A percentile compares a stretch with the other conserved stretches of the same genome.
phyloP scores from a whole-genome alignment of 2,797 vertebrate genomes.

The Otus scops region DNA sequence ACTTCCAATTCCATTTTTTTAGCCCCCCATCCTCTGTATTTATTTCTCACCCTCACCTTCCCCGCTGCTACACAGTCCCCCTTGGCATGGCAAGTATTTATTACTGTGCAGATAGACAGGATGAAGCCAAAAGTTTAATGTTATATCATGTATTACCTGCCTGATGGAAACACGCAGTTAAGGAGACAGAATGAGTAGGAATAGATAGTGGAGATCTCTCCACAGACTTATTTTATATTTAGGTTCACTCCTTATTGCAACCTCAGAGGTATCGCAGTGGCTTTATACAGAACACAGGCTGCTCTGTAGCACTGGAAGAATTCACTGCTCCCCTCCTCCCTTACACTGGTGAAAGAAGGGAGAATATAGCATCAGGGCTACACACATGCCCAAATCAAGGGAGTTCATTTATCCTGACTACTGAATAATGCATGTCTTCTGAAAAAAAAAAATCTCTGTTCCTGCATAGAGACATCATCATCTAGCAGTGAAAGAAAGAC shows the following conservation, averaged over 20 bases:
- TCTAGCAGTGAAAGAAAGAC: neutral
- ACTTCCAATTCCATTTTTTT: neutral
- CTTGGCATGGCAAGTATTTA: neutral
- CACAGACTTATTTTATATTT: neutral
- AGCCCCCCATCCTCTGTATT: neutral
- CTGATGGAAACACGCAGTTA: neutral
- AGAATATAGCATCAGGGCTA: neutral
- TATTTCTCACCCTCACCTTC: neutral
- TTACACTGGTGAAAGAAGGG: neutral
- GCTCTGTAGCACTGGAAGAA: neutral
- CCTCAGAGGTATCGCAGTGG: neutral
- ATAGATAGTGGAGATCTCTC: accelerated
- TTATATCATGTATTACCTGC: neutral
- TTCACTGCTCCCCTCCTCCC: neutral
- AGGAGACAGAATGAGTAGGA: neutral
- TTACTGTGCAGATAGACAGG: accelerated
- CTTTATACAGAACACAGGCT: neutral
- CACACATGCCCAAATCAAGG: neutral
- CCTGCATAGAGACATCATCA: neutral
- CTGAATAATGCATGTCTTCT: neutral
- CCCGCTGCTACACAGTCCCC: neutral
- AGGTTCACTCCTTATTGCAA: neutral
- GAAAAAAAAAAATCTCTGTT: neutral
- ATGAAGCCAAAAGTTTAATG: neutral
- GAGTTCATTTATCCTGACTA: neutral